Percentiles rank a stretch among this genome's conserved stretches.
These are phyloP conservation scores for Phoenicopterus ruber DNA, from an alignment of 2,113 vertebrate genomes.

Conservation along the genomic window DNA sequence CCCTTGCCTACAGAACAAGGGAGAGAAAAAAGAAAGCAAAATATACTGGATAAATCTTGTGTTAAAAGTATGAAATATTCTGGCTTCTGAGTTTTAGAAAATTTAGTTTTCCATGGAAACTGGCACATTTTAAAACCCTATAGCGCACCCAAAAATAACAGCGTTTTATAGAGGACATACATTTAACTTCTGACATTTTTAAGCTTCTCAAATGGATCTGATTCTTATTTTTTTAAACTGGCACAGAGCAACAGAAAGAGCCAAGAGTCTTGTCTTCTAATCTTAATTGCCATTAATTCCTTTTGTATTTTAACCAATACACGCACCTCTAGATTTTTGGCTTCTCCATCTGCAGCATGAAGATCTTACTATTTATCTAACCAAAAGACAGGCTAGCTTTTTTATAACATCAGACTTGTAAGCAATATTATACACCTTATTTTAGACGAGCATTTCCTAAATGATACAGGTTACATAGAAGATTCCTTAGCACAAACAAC, in stretches of 20 bases:
- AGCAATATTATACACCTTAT: neutral
- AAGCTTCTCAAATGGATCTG: neutral
- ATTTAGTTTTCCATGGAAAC: neutral
- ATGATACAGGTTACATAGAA: neutral
- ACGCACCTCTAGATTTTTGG: neutral
- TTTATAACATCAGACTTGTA: neutral
- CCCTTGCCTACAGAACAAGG: conserved; percentile 76
- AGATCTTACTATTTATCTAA: neutral
- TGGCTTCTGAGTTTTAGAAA: neutral
- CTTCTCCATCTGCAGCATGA: neutral
- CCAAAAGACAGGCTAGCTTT: neutral
- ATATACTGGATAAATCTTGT: neutral
- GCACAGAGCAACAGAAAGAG: neutral
- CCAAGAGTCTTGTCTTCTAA: neutral
- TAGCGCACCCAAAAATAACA: neutral
- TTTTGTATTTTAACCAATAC: neutral
- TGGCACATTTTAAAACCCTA: neutral
- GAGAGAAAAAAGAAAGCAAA: neutral
- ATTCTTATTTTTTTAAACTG: neutral
- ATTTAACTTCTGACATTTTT: neutral
- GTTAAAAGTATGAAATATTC: neutral
- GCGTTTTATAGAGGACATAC: neutral
- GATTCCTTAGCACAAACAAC: neutral
- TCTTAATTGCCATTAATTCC: neutral
- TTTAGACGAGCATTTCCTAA: neutral